These are phyloP conservation scores for Columba guinea DNA, from an alignment of 2,797 vertebrate genomes.

Conservation along the genomic window DNA sequence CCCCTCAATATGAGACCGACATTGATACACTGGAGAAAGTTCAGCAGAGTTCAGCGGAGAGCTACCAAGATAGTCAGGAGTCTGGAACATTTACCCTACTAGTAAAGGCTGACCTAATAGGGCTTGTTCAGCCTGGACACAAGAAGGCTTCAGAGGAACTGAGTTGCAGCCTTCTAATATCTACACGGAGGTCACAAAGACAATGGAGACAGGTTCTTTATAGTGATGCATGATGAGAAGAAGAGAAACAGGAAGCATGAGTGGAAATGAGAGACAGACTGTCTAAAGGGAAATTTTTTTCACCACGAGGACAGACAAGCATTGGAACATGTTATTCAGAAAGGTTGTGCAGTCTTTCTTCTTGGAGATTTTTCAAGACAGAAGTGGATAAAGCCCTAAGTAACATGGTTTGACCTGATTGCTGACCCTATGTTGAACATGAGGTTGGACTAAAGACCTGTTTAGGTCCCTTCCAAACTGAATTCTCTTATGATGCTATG, in stretches of 20 bases:
- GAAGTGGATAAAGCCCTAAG: background rate
- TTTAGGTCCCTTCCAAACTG: background rate
- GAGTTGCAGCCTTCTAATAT: background rate
- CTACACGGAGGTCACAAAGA: background rate
- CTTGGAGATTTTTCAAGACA: background rate
- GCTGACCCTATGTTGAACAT: background rate
- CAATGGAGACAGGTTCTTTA: rapidly evolving
- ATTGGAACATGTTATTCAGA: background rate
- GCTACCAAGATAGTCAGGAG: background rate
- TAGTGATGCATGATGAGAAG: background rate
- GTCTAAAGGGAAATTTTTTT: background rate
- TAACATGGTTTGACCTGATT: background rate
- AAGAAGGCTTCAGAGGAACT: background rate
- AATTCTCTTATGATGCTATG: background rate
- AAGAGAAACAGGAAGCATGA: background rate
- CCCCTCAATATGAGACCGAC: too few relatives aligned
- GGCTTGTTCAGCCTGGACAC: background rate
- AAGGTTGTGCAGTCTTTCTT: background rate
- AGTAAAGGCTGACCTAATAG: background rate
- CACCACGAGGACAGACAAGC: background rate
- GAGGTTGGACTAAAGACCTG: background rate
- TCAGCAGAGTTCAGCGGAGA: background rate
- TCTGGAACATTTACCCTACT: background rate
- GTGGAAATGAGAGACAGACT: background rate
- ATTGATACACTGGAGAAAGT: background rate